Base-by-base conservation (phyloP, 2,888 invertebrate species). In the Amiota minor region DNA sequence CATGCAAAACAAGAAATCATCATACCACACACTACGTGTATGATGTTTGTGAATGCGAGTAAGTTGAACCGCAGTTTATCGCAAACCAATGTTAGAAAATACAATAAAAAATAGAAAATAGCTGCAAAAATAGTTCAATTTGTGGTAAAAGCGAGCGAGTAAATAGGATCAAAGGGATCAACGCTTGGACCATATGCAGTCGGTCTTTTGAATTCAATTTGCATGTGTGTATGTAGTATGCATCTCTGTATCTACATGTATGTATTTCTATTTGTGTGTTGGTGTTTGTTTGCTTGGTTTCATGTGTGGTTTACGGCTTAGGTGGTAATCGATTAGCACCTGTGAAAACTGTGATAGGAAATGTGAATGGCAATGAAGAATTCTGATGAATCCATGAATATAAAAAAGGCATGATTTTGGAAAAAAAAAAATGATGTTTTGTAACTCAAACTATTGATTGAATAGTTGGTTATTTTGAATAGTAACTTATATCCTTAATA, bases 141-240 rank as follows among this genome's bases (percentile, higher is more conserved):
- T 16, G 18, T 16, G 59, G n/a, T 59, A 11, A 14, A 59, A n/a
- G 20, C n/a, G n/a, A 20, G 11, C 16, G 16, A 35, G 23, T 35
- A 23, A 61, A 10, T 23, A 61, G 20, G 61, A 61, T 18, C 9
- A 20, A 53, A n/a, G 14, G 35, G 35, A 35, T 35, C 35, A 23
- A 61, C 9, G n/a, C 12, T 35, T 9, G 23, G 10, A 62, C 62
- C 62, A 23, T 14, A 14, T 62, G 62, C 45, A 23, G 9, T 45
- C 12, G n/a, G 35, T 14, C 35, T 45, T 62, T 18, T 62, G 62
- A 62, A 35, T 35, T 35, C 62, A 62, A 62, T 62, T 62, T 62
- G 62, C 45, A 9, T 62, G 62, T n/a, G 2, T 3, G 16, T 9
- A n/a, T n/a, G 45, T 23, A 35, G 35, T 35, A 6, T 23, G 23